Conservation (phyloP, 2,888 invertebrate species). For the Chrysolina haemoptera region DNA sequence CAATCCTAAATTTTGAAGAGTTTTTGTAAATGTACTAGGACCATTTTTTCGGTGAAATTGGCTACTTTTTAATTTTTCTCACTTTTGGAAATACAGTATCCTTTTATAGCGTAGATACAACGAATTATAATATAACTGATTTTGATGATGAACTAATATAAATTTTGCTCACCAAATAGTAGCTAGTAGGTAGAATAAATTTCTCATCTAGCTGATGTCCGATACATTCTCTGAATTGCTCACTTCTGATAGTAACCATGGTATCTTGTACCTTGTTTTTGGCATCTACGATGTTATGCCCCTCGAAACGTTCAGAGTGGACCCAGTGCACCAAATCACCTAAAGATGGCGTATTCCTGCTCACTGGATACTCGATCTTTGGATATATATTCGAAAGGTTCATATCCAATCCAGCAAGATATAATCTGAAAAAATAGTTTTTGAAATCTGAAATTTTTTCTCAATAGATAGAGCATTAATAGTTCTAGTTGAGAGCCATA, state of each 20-base stretch:
- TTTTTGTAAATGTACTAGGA: too few species aligned
- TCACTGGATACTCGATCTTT: slow-evolving; percentile 84
- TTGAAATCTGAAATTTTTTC: too few species aligned
- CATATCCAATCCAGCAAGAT: slow-evolving; percentile 84
- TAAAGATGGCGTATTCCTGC: slow-evolving; percentile 88
- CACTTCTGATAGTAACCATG: slow-evolving; percentile 72
- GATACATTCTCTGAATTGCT: slow-evolving; percentile 64
- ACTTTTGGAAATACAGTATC: too few species aligned
- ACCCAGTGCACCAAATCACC: slow-evolving; percentile 90
- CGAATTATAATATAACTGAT: too few species aligned
- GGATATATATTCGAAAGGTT: slow-evolving; percentile 86
- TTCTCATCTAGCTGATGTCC: slow-evolving; percentile 66
- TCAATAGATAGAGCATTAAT: too few species aligned
- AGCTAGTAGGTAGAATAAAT: slow-evolving; percentile 62
- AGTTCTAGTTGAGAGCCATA: too few species aligned
- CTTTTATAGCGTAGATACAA: too few species aligned
- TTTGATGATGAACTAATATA: too few species aligned
- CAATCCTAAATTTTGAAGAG: too few species aligned
- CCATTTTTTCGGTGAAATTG: too few species aligned
- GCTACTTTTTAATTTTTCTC: too few species aligned
- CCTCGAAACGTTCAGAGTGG: slow-evolving; percentile 77
- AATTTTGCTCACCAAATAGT: slow-evolving; percentile 60
- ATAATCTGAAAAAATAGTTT: slow-evolving; percentile 74
- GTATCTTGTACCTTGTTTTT: slow-evolving; percentile 63
- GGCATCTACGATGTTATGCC: slow-evolving; percentile 63